These are phyloP conservation scores for Phania funesta DNA, from an alignment of 2,888 invertebrate species.

Conservation along the genomic window DNA sequence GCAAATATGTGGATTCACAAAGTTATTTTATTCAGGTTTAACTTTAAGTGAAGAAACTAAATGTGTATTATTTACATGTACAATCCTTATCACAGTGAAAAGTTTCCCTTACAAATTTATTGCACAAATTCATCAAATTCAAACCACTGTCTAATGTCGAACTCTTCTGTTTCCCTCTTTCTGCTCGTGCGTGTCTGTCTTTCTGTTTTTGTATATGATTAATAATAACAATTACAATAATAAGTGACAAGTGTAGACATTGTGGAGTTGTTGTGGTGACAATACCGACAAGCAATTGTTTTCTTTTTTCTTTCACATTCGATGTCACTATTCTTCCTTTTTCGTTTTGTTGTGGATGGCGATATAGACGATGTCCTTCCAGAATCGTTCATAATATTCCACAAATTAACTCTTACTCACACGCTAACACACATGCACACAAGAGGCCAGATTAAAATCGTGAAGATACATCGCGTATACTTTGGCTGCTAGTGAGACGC, in stretches of 20 bases:
- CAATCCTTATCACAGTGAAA: no score
- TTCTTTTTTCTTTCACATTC: conserved; percentile 27
- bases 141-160: neutral
- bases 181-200: neutral
- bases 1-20: no score
- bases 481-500: conserved; percentile 34
- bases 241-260: conserved; percentile 64
- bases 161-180: neutral
- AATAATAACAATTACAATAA: conserved; percentile 15
- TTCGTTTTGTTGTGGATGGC: conserved; percentile 19
- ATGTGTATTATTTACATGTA: no score
- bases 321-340: conserved; percentile 35
- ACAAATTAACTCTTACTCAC: no score
- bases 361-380: conserved; percentile 38
- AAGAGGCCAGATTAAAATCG: conserved; percentile 56
- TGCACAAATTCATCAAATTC: neutral
- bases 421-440: neutral
- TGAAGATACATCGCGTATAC: conserved; percentile 52
- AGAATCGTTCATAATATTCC: neutral
- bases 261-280: conserved; percentile 54
- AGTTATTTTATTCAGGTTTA: no score
- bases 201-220: conserved; percentile 1
- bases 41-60: no score
- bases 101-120: no score
- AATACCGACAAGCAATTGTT: conserved; percentile 41